Percentiles rank a stretch among this genome's conserved stretches.
Conservation (phyloP, 2,888 invertebrate genomes). For the Drosophila sordidula region DNA sequence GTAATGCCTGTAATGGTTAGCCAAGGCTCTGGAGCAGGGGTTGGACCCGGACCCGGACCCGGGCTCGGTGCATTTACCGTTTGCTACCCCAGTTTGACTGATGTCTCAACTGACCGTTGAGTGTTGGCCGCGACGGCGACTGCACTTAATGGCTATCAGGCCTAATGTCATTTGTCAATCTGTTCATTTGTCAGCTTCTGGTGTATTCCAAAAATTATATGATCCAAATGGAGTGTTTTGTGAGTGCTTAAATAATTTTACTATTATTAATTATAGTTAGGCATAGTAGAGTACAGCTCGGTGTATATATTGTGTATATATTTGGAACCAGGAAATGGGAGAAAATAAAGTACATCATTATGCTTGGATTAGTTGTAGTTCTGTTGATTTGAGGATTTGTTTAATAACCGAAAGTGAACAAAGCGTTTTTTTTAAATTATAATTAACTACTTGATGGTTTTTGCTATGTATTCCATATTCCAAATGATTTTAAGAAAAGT, state of each 20-base stretch:
- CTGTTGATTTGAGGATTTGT: too few relatives aligned
- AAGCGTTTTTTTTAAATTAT: too few relatives aligned
- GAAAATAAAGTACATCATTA: too few relatives aligned
- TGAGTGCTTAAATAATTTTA: slow-evolving; percentile 7
- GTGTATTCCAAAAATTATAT: slow-evolving; percentile 12
- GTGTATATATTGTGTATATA: too few relatives aligned
- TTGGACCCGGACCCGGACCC: slow-evolving; percentile 3
- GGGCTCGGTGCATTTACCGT: slow-evolving; percentile 7
- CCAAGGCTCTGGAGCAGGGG: slow-evolving; percentile 5
- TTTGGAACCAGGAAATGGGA: too few relatives aligned
- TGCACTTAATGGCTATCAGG: slow-evolving; percentile 67
- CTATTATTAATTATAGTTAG: background rate
- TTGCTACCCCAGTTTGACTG: slow-evolving; percentile 70
- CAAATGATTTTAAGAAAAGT: too few relatives aligned
- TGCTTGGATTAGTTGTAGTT: too few relatives aligned
- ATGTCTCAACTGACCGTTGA: slow-evolving; percentile 77
- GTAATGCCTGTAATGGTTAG: slow-evolving; percentile 20
- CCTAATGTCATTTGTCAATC: slow-evolving; percentile 73
- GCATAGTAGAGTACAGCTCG: too few relatives aligned
- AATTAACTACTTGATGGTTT: too few relatives aligned
- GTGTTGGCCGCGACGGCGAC: slow-evolving; percentile 41
- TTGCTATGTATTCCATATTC: too few relatives aligned
- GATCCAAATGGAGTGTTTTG: slow-evolving; percentile 11
- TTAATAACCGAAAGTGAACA: too few relatives aligned
- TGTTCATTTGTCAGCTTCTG: slow-evolving; percentile 34